Conservation (phyloP, 1,140 invertebrate species). For the Bombus ignitus region DNA sequence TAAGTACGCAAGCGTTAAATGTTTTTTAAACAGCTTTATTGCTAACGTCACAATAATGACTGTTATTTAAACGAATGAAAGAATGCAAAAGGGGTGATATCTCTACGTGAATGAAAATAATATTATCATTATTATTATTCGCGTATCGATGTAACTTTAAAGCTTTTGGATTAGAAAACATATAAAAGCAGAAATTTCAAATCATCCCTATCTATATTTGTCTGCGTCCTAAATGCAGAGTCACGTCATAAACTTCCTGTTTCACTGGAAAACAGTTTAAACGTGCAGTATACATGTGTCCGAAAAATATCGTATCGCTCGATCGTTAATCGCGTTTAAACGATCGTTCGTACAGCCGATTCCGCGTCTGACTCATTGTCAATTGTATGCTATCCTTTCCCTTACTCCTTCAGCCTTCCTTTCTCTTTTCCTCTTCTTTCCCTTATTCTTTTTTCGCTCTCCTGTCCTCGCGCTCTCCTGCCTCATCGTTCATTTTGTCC, state of each 20-base stretch:
- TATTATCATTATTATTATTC: background rate
- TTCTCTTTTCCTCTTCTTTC: slow-evolving; percentile 45
- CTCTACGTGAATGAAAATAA: background rate
- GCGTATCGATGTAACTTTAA: background rate
- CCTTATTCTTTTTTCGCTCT: slow-evolving; percentile 26
- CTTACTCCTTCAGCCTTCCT: slow-evolving; percentile 41
- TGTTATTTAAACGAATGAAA: background rate
- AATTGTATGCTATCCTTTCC: slow-evolving; percentile 29
- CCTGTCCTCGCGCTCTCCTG: slow-evolving; percentile 38
- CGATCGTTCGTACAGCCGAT: slow-evolving; percentile 60
- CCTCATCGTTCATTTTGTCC: slow-evolving; percentile 57
- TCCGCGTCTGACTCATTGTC: slow-evolving; percentile 65
- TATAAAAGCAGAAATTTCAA: background rate
- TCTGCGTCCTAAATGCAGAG: background rate
- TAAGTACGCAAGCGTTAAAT: background rate
- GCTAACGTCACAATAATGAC: background rate
- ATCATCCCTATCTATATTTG: background rate
- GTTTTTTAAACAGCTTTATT: background rate
- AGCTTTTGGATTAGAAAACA: background rate
- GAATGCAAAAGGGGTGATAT: background rate
- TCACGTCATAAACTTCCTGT: background rate
- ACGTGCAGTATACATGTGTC: too few species aligned
- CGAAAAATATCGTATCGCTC: background rate
- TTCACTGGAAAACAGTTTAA: background rate
- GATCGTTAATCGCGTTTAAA: slow-evolving; percentile 70